phyloP scores from a whole-genome alignment of 2,888 invertebrate genomes.

The Ophion ventricosus region DNA sequence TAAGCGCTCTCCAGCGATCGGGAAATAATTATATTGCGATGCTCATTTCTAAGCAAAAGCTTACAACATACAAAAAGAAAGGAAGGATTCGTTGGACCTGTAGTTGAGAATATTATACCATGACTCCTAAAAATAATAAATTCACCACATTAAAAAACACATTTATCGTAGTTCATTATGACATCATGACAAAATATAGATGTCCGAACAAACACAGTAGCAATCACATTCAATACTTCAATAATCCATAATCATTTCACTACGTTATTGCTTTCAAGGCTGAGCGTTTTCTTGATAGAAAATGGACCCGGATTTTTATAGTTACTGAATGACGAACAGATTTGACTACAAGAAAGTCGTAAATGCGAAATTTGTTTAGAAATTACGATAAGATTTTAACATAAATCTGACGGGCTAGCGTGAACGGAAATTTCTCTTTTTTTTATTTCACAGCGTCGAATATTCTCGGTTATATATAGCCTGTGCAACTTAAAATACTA shows the following conservation, averaged over 20 bases:
- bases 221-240: not conserved
- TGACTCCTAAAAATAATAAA: too few relatives aligned
- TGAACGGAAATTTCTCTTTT: not conserved
- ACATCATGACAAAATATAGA: not conserved
- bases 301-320: not conserved
- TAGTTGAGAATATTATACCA: too few relatives aligned
- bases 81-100: not conserved
- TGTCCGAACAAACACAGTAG: not conserved
- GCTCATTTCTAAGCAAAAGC: not conserved
- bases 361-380: not conserved
- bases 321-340: not conserved
- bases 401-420: conserved; percentile 24
- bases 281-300: not conserved
- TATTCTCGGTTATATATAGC: conserved; percentile 29
- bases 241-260: not conserved
- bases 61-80: not conserved
- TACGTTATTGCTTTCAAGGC: not conserved
- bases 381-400: not conserved
- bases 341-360: not conserved
- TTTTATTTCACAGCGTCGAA: conserved; percentile 1
- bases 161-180: too few relatives aligned
- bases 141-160: too few relatives aligned
- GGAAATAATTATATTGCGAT: not conserved
- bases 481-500: conserved; percentile 41
- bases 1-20: not conserved